These are phyloP conservation scores for Penaeus indicus DNA, from an alignment of 1,140 invertebrate species.

Conservation along the genomic window DNA sequence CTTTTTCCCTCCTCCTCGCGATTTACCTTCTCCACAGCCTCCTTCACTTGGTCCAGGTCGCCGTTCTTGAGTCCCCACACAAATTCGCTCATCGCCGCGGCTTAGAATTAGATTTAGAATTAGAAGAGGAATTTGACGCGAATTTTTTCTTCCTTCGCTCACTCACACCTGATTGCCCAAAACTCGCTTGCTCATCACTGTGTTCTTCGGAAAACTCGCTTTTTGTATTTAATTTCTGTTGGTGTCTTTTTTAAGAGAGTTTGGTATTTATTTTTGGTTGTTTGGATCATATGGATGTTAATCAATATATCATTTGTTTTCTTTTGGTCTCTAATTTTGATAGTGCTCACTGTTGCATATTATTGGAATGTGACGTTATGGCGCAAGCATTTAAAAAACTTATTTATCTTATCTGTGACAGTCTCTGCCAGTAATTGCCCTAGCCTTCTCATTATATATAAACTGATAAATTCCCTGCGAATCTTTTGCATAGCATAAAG, in stretches of 20 bases:
- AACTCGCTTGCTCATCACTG: neutral
- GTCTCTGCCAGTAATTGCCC: too few relatives aligned
- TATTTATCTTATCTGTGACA: too few relatives aligned
- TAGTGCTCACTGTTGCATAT: neutral
- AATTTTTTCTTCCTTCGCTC: neutral
- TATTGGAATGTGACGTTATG: slow-evolving; percentile 19
- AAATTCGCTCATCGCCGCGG: slow-evolving; percentile 74
- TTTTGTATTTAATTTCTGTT: neutral
- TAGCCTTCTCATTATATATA: too few relatives aligned
- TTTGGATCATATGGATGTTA: neutral
- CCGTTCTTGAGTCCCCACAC: slow-evolving; percentile 96
- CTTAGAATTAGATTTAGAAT: neutral
- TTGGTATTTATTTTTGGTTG: neutral
- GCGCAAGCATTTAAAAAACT: slow-evolving; percentile 7
- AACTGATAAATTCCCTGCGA: neutral
- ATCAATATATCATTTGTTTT: neutral
- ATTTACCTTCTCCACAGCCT: slow-evolving; percentile 86
- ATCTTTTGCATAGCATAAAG: neutral
- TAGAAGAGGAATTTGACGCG: neutral
- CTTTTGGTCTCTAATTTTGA: neutral
- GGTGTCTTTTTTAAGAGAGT: neutral
- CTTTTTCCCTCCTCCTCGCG: neutral
- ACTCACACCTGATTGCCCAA: slow-evolving; percentile 5
- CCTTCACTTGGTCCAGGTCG: slow-evolving; percentile 90
- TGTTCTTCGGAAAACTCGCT: neutral